phyloP scores from a whole-genome alignment of 2,888 invertebrate species.

The Diplazon laetatorius region DNA sequence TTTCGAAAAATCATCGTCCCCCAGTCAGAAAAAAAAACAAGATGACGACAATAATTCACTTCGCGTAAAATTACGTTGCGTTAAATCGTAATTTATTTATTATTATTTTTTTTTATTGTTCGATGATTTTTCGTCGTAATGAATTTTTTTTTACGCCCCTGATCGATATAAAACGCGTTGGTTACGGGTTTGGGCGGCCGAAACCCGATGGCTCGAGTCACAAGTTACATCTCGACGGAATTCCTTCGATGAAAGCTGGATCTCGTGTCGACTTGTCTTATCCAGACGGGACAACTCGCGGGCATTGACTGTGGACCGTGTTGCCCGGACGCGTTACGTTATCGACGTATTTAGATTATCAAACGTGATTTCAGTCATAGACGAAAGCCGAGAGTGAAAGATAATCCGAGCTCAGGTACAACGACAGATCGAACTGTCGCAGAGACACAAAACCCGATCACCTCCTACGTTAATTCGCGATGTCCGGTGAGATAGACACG shows the following conservation, averaged over 20 bases:
- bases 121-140: too few species aligned
- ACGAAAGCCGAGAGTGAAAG: neutral
- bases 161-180: neutral
- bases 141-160: neutral
- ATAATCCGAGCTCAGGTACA: too few species aligned
- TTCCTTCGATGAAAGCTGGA: constrained; percentile 69
- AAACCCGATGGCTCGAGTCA: constrained; percentile 11
- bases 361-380: constrained; percentile 31
- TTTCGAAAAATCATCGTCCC: too few species aligned
- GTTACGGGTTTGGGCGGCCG: neutral
- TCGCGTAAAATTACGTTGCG: too few species aligned
- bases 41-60: too few species aligned
- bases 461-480: constrained; percentile 37
- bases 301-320: constrained; percentile 11
- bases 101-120: too few species aligned
- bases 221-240: constrained; percentile 55
- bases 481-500: constrained; percentile 25
- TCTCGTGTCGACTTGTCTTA: constrained; percentile 10
- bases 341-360: constrained; percentile 47
- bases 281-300: constrained; percentile 22
- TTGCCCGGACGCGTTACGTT: constrained; percentile 49
- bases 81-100: too few species aligned
- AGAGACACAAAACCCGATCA: too few species aligned
- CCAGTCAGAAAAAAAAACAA: too few species aligned
- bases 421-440: too few species aligned